Percentiles rank a stretch among this genome's conserved stretches.
These are phyloP conservation scores for Argynnis bischoffii DNA, from an alignment of 2,888 invertebrate species.

Conservation along the genomic window DNA sequence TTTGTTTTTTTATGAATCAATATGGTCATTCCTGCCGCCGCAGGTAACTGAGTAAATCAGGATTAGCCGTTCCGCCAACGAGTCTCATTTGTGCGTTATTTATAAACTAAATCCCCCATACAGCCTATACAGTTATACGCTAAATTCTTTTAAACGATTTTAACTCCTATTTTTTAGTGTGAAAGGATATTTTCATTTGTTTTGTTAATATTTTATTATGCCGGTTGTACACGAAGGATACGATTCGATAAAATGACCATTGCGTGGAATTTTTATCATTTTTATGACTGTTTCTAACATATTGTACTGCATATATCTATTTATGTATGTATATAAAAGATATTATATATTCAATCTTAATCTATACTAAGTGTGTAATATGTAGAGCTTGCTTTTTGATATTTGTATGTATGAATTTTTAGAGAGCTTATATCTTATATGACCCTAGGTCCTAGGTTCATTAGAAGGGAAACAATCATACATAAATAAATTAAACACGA, in stretches of 20 bases:
- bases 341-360: too few species aligned
- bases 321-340: too few species aligned
- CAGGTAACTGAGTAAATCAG: slow-evolving; percentile 73
- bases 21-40: slow-evolving; percentile 51
- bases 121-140: slow-evolving; percentile 9
- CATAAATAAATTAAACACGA: too few species aligned
- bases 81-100: slow-evolving; percentile 75
- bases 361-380: too few species aligned
- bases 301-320: not conserved
- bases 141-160: not conserved
- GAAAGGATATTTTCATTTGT: slow-evolving; percentile 1
- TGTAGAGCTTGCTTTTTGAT: too few species aligned
- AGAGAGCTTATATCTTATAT: too few species aligned
- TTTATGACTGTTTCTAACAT: slow-evolving; percentile 46
- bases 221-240: slow-evolving; percentile 44
- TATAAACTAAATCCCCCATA: slow-evolving; percentile 53
- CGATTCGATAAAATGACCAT: slow-evolving; percentile 51
- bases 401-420: too few species aligned
- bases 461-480: too few species aligned
- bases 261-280: slow-evolving; percentile 51
- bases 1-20: slow-evolving; percentile 41
- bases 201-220: not conserved
- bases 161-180: not conserved
- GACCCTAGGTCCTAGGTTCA: too few species aligned
- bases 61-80: slow-evolving; percentile 66